A percentile compares a stretch with the other conserved stretches of the same genome.
These are phyloP conservation scores for Pseudorhiza aurosa DNA, from an alignment of 30 jellyfish, hydroid and myxozoan genomes.

Conservation along the genomic window DNA sequence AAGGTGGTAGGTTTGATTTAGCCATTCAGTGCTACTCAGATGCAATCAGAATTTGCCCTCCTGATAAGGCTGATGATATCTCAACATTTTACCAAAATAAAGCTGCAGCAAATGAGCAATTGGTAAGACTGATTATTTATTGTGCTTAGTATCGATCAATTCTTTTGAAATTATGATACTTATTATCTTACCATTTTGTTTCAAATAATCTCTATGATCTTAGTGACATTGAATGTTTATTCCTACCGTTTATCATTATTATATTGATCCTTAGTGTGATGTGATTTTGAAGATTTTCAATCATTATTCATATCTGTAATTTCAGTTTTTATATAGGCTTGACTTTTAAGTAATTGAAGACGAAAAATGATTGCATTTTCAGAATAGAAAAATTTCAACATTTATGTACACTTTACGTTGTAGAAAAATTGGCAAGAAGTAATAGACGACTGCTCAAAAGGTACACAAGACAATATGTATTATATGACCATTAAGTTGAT, in stretches of 20 bases:
- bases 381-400: no score
- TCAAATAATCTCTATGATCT: no score
- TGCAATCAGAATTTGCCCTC: slow-evolving; percentile 80
- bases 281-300: no score
- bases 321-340: no score
- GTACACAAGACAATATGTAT: slow-evolving; percentile 36
- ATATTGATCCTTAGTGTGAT: no score
- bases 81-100: slow-evolving; percentile 92
- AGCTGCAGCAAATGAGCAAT: slow-evolving; percentile 97
- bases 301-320: no score
- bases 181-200: no score
- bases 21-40: slow-evolving; percentile 91
- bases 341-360: no score
- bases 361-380: no score
- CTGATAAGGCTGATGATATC: slow-evolving; percentile 56
- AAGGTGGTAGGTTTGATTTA: slow-evolving; percentile 83
- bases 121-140: slow-evolving; percentile 44
- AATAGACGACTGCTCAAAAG: slow-evolving; percentile 77
- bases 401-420: background rate
- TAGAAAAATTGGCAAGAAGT: slow-evolving; percentile 92
- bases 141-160: background rate
- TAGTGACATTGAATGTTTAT: no score
- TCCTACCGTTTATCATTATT: no score
- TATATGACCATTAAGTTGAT: no score
- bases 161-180: background rate